These are phyloP conservation scores for Coranthus polyacanthus DNA, from an alignment of 2,797 vertebrate species.

Conservation along the genomic window DNA sequence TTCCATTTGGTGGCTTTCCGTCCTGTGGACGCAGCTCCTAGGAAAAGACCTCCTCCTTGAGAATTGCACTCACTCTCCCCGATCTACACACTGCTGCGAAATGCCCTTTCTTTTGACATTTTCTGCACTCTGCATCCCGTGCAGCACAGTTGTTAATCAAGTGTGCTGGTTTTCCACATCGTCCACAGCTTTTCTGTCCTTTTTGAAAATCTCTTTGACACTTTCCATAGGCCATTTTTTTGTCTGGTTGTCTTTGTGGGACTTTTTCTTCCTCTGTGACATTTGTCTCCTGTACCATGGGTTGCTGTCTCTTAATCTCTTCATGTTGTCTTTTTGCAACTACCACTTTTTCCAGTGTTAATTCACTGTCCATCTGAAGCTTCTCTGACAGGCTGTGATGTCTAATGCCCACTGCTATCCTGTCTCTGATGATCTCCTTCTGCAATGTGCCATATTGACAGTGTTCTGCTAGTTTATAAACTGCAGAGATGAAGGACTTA, in stretches of 20 bases:
- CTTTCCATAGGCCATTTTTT: neutral
- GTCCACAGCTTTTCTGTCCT: conserved; percentile 11
- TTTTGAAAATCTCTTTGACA: neutral
- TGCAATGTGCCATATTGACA: too few relatives aligned
- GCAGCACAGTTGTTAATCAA: conserved; percentile 8
- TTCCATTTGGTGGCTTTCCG: neutral
- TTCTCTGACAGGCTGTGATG: neutral
- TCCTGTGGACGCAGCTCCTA: neutral
- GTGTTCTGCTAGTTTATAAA: conserved; percentile 14
- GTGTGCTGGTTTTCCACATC: conserved; percentile 1
- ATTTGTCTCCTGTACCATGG: neutral
- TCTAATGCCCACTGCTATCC: neutral
- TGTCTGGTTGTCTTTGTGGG: neutral
- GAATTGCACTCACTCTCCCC: neutral
- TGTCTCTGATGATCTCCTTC: neutral
- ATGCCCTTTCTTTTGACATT: conserved; percentile 13
- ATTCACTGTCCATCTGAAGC: conserved; percentile 3
- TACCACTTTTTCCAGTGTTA: neutral
- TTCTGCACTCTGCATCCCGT: conserved; percentile 20
- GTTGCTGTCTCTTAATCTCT: neutral
- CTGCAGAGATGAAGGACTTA: conserved; percentile 7
- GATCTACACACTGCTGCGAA: conserved; percentile 6
- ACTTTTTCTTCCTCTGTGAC: neutral
- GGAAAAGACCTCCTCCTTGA: neutral
- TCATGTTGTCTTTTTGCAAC: neutral